A percentile compares a stretch with the other conserved stretches of the same genome.
Evolutionary conservation across 2,888 invertebrate species (phyloP).

Genomic region (Therioaphis trifolii): DNA sequence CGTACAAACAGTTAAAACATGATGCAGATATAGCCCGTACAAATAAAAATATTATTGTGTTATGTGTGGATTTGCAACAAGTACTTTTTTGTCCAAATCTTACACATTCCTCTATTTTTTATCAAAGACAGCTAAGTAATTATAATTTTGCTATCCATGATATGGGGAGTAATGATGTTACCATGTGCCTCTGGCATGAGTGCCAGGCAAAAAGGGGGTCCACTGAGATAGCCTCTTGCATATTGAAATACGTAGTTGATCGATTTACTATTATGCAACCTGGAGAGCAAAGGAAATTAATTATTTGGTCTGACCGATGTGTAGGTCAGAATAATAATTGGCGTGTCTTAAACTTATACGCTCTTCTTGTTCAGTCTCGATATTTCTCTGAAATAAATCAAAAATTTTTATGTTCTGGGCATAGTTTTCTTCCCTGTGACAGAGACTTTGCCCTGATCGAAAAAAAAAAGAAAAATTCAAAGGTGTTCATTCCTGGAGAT

Average conservation of each 20-base stretch:
- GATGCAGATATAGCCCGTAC: too few relatives aligned
- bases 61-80: too few relatives aligned
- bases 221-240: too few relatives aligned
- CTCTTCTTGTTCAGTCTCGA: neutral
- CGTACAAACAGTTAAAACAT: too few relatives aligned
- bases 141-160: neutral
- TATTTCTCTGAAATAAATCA: neutral
- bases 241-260: neutral
- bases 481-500: neutral
- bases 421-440: neutral
- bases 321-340: neutral
- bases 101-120: constrained; percentile 18
- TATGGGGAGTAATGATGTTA: too few relatives aligned
- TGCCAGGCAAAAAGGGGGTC: too few relatives aligned
- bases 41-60: too few relatives aligned
- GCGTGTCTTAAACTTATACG: neutral
- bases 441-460: neutral
- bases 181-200: too few relatives aligned
- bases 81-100: neutral
- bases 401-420: neutral
- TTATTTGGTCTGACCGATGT: neutral
- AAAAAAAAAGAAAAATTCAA: neutral
- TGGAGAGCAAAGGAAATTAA: neutral
- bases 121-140: constrained; percentile 10
- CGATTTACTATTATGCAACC: neutral